Evolutionary conservation across 2,888 invertebrate species (phyloP).

Genomic region (Sminthurides aquaticus): DNA sequence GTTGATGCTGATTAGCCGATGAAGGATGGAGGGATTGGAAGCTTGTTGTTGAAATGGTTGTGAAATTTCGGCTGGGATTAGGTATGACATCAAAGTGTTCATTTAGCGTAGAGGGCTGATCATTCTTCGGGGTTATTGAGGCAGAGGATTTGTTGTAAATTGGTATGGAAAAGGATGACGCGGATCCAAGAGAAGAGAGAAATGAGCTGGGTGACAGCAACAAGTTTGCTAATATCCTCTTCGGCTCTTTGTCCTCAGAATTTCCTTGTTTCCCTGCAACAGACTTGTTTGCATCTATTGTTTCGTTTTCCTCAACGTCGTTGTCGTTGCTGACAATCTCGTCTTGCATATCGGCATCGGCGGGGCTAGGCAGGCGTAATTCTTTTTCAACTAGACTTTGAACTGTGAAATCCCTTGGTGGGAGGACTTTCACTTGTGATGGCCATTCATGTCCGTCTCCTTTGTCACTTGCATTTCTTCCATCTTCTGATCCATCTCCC

Average conservation of each 20-base stretch:
- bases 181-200: neutral
- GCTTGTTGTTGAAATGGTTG: neutral
- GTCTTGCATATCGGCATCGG: neutral
- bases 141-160: neutral
- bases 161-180: conserved; percentile 2
- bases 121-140: neutral
- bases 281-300: neutral
- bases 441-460: conserved; percentile 16
- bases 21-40: too few species aligned
- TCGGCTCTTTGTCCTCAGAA: neutral
- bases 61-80: neutral
- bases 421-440: conserved; percentile 38
- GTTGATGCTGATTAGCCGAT: too few species aligned
- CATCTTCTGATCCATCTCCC: neutral
- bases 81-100: neutral
- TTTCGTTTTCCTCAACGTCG: neutral
- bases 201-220: neutral
- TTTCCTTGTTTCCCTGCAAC: neutral
- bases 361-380: neutral
- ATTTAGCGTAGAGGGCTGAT: neutral
- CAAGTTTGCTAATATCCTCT: neutral
- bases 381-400: neutral
- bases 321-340: too few species aligned
- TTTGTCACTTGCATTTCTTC: conserved; percentile 18
- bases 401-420: conserved; percentile 16